Conservation (phyloP, 2,888 invertebrate genomes). For the Cephus rjabovi region DNA sequence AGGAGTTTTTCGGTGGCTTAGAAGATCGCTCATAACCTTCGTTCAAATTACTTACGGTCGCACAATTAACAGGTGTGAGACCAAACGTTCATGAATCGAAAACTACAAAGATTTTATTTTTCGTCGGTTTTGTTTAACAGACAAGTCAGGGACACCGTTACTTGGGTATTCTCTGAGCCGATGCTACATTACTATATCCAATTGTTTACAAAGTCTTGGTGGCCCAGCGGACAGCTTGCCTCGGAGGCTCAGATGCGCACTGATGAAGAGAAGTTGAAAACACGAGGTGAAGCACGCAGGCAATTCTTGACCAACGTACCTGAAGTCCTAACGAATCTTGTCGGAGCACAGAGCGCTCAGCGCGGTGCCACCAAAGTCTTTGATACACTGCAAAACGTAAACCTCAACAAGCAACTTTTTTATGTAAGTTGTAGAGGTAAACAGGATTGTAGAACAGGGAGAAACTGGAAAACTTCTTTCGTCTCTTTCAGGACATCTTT, state of each 20-base stretch:
- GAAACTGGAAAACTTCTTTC: neutral
- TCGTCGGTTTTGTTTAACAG: conserved; percentile 66
- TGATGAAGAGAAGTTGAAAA: conserved; percentile 75
- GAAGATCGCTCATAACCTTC: conserved; percentile 89
- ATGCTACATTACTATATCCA: conserved; percentile 91
- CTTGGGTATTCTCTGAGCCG: conserved; percentile 89
- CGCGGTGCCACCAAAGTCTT: conserved; percentile 89
- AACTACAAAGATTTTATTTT: conserved; percentile 65
- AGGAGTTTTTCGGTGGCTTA: conserved; percentile 88
- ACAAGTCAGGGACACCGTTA: conserved; percentile 88
- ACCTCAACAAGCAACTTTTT: conserved; percentile 90
- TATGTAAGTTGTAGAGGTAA: conserved; percentile 76
- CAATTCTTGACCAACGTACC: conserved; percentile 80
- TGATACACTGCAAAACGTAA: conserved; percentile 85
- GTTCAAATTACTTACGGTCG: conserved; percentile 93
- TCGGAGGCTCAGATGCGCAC: conserved; percentile 69
- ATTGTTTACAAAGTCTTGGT: conserved; percentile 86
- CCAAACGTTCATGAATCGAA: conserved; percentile 49
- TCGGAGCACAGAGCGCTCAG: conserved; percentile 87
- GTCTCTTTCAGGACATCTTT: conserved; percentile 68
- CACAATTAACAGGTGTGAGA: conserved; percentile 84
- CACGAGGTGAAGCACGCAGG: conserved; percentile 76
- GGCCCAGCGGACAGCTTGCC: conserved; percentile 86
- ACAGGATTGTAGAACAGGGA: too few relatives aligned
- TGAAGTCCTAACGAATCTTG: conserved; percentile 84